Evolutionary conservation across 2,888 invertebrate species (phyloP).

Genomic region (Ormyrus rosae): DNA sequence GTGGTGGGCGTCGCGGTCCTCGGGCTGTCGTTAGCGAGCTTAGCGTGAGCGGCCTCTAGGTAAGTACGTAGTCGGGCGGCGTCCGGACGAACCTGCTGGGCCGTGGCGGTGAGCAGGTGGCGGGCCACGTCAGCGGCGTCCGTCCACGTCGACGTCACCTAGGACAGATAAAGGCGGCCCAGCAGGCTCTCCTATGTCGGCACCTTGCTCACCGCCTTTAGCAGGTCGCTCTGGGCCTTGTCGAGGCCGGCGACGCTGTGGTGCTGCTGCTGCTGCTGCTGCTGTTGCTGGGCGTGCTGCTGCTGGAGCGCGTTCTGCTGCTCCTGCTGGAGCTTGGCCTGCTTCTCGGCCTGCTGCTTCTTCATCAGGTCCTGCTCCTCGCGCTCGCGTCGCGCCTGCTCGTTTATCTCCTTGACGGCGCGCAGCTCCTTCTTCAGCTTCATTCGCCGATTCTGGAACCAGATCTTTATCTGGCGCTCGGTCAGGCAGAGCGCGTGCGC

Average conservation of each 20-base stretch:
- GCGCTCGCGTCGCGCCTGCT: conserved; percentile 92
- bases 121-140: conserved; percentile 17
- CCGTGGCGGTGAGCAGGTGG: conserved; percentile 7
- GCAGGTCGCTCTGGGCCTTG: conserved; percentile 85
- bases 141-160: conserved; percentile 57
- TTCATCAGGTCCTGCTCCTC: conserved; percentile 95
- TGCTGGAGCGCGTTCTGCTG: conserved; percentile 94
- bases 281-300: conserved; percentile 91
- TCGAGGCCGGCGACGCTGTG: conserved; percentile 86
- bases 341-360: conserved; percentile 92
- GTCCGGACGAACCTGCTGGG: conserved; percentile 49
- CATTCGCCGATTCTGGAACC: conserved; percentile 98
- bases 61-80: conserved; percentile 73
- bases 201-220: conserved; percentile 87
- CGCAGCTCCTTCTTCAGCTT: conserved; percentile 96
- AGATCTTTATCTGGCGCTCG: conserved; percentile 97
- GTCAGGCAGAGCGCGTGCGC: conserved; percentile 97
- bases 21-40: conserved; percentile 6
- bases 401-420: conserved; percentile 96
- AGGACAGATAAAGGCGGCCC: conserved; percentile 60
- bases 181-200: conserved; percentile 81
- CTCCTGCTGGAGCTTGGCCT: conserved; percentile 92
- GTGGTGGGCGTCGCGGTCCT: conserved; percentile 13
- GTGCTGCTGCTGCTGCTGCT: conserved; percentile 85
- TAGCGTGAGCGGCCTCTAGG: conserved; percentile 63